Base-by-base conservation (phyloP, 2,888 invertebrate species). In the Polyommatus icarus region DNA sequence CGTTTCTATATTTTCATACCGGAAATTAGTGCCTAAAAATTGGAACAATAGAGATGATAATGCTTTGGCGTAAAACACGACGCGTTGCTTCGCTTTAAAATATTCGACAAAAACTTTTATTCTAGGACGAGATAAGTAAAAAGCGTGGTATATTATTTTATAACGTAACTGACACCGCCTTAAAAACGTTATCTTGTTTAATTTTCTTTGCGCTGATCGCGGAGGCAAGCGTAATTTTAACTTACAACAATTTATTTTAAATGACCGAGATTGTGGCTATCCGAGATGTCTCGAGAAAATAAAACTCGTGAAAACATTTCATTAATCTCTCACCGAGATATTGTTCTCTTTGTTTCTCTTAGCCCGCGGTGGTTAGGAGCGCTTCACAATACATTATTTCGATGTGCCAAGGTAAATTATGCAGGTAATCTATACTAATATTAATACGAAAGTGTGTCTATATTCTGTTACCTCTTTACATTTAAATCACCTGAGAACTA, bases 311-410 rank as follows among this genome's bases (percentile, higher is more conserved):
- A 73, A 73, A 77, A 77, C 71, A 29, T 77, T 72, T 77, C 77
- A 77, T 73, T 77, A 77, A 77, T 77, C 77, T 73, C 73, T 54
- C 73, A 57, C 20, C 40, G 54, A 40, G 73, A 61, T 72, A 77
- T 73, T 77, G 46, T 77, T 77, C 77, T 73, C 77, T 73, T 77
- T 77, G 77, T 77, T 71, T 77, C 40, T 15, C 46, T 54, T 59
- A 20, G 59, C 77, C 72, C 40, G 77, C 57, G 77, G 77, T 77
- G 77, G 57, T 24, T 24, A 73, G 46, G 72, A 40, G 40, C 72
- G 40, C 40, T 72, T 72, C 40, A 72, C 72, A 72, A 32, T 72
- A 36, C 59, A n/a, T n/a, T 61, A 1, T 61, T 12, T 61, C 24
- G 24, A 61, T 61, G 3, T 20, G 12, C 24, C 24, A 12, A 24